A percentile compares a stretch with the other conserved stretches of the same genome.
phyloP scores from a whole-genome alignment of 53 echinoderm and acorn worm genomes.

The Crossaster papposus region DNA sequence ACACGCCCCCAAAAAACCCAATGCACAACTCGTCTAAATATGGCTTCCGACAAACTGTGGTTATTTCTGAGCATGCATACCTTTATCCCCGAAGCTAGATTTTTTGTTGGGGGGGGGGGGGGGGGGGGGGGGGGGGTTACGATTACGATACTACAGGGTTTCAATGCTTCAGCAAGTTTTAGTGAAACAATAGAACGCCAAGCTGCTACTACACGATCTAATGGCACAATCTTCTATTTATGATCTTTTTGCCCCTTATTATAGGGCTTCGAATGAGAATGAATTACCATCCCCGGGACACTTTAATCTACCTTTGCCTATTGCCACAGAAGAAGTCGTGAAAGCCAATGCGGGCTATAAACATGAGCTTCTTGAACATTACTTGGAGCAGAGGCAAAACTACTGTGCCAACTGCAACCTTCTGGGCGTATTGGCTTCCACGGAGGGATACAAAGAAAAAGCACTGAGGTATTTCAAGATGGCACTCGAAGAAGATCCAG shows the following conservation, averaged over 20 bases:
- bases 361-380: background rate
- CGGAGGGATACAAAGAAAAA: background rate
- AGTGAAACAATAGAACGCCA: too few species aligned
- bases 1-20: too few species aligned
- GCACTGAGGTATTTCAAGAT: background rate
- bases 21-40: too few species aligned
- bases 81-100: too few species aligned
- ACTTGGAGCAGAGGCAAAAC: background rate
- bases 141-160: too few species aligned
- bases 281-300: background rate
- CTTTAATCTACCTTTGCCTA: background rate
- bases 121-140: too few species aligned
- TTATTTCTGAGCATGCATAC: too few species aligned
- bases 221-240: too few species aligned
- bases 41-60: too few species aligned
- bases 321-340: background rate
- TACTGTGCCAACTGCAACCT: background rate
- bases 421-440: background rate
- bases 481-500: slow-evolving; percentile 6
- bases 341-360: background rate
- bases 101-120: too few species aligned
- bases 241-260: background rate
- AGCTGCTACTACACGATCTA: too few species aligned
- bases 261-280: background rate
- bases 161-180: too few species aligned